These are phyloP conservation scores for Clusia tigrina DNA, from an alignment of 2,888 invertebrate species.

Conservation along the genomic window DNA sequence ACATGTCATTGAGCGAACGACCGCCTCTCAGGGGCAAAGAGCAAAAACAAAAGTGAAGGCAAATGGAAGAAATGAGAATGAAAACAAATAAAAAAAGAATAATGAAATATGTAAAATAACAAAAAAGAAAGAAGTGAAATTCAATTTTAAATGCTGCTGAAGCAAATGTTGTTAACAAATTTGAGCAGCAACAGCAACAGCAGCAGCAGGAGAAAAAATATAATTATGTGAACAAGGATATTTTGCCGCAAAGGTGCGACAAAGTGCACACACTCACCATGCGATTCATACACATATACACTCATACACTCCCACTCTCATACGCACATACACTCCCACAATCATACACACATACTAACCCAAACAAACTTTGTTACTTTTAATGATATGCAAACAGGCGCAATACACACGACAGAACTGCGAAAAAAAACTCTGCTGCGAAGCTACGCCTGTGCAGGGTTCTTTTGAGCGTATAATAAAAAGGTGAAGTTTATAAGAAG, in stretches of 20 bases:
- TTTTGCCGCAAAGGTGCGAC: neutral
- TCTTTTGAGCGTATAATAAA: too few species aligned
- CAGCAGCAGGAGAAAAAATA: neutral
- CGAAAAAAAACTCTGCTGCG: too few species aligned
- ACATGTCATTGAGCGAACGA: neutral
- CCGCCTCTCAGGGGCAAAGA: conserved; percentile 6
- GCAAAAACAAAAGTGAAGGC: conserved; percentile 22
- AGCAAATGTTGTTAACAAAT: neutral
- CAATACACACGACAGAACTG: too few species aligned
- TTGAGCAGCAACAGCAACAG: neutral
- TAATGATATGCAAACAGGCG: conserved; percentile 52
- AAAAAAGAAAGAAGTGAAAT: too few species aligned
- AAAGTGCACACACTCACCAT: neutral
- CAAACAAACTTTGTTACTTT: conserved; percentile 37
- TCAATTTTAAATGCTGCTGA: neutral
- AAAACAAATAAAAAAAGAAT: too few species aligned
- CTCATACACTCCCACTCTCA: too few species aligned
- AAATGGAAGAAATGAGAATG: too few species aligned
- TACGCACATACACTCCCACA: too few species aligned
- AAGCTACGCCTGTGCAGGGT: too few species aligned
- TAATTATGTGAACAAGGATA: neutral
- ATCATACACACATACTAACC: too few species aligned
- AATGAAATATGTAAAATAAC: neutral
- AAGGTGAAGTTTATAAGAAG: too few species aligned
- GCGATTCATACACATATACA: too few species aligned